Evolutionary conservation across 2,888 invertebrate genomes (phyloP).

Genomic region (Athetis lepigone): DNA sequence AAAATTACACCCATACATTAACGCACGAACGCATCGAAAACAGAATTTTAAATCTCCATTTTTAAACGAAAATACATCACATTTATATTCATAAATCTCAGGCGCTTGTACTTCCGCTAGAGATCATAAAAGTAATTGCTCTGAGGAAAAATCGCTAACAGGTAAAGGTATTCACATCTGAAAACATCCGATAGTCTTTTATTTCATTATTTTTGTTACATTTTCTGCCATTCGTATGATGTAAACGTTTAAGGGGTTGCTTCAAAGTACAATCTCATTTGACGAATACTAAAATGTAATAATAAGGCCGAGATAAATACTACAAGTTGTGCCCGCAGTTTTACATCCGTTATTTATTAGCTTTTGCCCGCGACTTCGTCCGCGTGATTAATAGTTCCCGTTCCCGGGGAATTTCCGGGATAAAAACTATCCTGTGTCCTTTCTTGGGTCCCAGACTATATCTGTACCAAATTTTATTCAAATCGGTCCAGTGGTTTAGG

Average conservation of each 20-base stretch:
- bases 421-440: too few relatives aligned
- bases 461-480: too few relatives aligned
- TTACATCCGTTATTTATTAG: too few relatives aligned
- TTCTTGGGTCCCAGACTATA: too few relatives aligned
- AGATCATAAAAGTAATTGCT: constrained; percentile 43
- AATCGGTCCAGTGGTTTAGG: too few relatives aligned
- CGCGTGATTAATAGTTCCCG: too few relatives aligned
- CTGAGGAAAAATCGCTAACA: constrained; percentile 33
- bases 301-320: too few relatives aligned
- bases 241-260: constrained; percentile 71
- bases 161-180: constrained; percentile 35
- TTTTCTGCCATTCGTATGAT: constrained; percentile 66
- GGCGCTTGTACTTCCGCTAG: constrained; percentile 28
- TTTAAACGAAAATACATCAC: constrained; percentile 5
- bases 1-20: background rate
- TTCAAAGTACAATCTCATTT: too few relatives aligned
- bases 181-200: constrained; percentile 50
- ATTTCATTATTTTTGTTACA: constrained; percentile 58
- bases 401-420: too few relatives aligned
- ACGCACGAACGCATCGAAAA: background rate
- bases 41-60: background rate
- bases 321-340: too few relatives aligned
- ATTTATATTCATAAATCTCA: constrained; percentile 15
- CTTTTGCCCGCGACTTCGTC: too few relatives aligned
- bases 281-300: too few relatives aligned